phyloP scores from a whole-genome alignment of 2,888 invertebrate genomes.

The Ischnura elegans region DNA sequence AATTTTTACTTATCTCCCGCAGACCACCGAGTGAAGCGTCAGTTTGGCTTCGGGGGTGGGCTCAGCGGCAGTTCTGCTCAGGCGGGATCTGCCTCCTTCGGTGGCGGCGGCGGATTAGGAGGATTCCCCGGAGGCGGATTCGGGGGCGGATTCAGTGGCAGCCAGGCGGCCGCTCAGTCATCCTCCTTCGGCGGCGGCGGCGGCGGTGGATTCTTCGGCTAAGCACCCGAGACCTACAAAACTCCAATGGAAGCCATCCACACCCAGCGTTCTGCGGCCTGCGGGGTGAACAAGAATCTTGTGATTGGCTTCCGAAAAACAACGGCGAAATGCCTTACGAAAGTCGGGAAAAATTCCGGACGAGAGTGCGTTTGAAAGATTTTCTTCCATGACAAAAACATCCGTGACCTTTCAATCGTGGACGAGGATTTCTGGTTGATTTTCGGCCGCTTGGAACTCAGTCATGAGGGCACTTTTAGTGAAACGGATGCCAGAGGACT shows the following conservation, averaged over 20 bases:
- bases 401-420: too few relatives aligned
- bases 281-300: neutral
- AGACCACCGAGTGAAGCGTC: neutral
- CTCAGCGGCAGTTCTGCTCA: neutral
- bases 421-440: too few relatives aligned
- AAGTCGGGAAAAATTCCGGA: neutral
- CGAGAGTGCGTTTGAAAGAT: neutral
- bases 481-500: neutral
- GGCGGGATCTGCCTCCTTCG: neutral
- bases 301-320: neutral
- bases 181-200: neutral
- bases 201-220: neutral
- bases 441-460: too few relatives aligned
- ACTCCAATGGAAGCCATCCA: neutral
- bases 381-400: too few relatives aligned
- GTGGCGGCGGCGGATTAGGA: neutral
- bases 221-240: neutral
- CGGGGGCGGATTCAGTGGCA: conserved; percentile 37
- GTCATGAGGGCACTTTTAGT: neutral
- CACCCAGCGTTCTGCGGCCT: neutral
- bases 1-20: neutral
- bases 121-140: neutral
- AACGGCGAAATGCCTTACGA: neutral
- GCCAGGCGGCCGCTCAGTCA: neutral
- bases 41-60: neutral